A percentile compares a stretch with the other conserved stretches of the same genome.
Conservation (phyloP, 1,140 invertebrate genomes). For the Phocides pigmalion region DNA sequence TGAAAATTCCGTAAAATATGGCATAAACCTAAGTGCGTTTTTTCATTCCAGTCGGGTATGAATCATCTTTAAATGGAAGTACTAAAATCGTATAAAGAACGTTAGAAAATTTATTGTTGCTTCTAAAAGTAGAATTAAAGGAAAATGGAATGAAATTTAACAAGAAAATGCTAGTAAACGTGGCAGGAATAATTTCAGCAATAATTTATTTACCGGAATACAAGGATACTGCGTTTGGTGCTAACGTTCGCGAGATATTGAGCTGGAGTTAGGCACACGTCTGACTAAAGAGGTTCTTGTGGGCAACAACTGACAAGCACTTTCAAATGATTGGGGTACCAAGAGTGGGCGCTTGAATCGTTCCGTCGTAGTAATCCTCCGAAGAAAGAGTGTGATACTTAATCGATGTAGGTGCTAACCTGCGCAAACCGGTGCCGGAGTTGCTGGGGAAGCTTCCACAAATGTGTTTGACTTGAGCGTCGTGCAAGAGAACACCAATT, state of each 20-base stretch:
- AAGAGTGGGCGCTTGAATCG: too few relatives aligned
- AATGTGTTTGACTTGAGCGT: too few relatives aligned
- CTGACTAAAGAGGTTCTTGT: background rate
- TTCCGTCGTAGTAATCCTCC: too few relatives aligned
- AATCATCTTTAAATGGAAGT: conserved; percentile 20
- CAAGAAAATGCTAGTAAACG: conserved; percentile 16
- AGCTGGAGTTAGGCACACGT: background rate
- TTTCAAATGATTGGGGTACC: too few relatives aligned
- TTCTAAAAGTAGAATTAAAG: conserved; percentile 6
- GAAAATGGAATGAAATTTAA: conserved; percentile 19
- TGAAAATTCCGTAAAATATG: background rate
- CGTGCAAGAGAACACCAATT: too few relatives aligned
- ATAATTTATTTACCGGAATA: conserved; percentile 21
- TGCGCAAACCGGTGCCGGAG: too few relatives aligned
- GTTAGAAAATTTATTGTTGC: conserved; percentile 20
- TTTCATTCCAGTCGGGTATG: background rate
- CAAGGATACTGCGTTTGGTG: background rate
- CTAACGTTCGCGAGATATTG: background rate
- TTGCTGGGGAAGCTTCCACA: too few relatives aligned
- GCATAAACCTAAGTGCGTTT: background rate
- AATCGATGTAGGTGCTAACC: too few relatives aligned
- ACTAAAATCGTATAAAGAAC: conserved; percentile 7
- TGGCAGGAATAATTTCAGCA: conserved; percentile 9
- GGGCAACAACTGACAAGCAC: too few relatives aligned
- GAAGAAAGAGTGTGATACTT: too few relatives aligned